These are phyloP conservation scores for Philopedon plagiatum DNA, from an alignment of 2,888 invertebrate species.

Conservation along the genomic window DNA sequence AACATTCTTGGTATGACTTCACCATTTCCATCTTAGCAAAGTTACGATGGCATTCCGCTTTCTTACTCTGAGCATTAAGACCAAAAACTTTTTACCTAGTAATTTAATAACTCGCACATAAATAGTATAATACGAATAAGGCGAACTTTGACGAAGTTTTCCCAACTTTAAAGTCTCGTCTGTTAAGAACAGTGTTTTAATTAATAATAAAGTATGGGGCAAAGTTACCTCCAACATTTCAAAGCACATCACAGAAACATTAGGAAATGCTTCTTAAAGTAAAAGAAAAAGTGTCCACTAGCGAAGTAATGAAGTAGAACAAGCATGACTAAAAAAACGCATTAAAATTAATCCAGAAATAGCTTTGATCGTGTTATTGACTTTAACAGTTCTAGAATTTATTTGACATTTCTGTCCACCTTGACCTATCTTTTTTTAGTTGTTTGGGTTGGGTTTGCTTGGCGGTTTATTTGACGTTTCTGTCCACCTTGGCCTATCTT, in stretches of 20 bases:
- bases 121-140: constrained; percentile 5
- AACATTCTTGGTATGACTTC: background rate
- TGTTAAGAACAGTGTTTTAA: constrained; percentile 1
- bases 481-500: too few species aligned
- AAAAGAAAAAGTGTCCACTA: too few species aligned
- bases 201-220: constrained; percentile 8
- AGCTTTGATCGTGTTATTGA: too few species aligned
- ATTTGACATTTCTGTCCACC: too few species aligned
- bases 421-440: too few species aligned
- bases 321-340: too few species aligned
- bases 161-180: constrained; percentile 1
- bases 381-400: too few species aligned
- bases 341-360: too few species aligned
- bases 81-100: background rate
- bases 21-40: background rate
- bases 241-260: background rate
- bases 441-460: too few species aligned
- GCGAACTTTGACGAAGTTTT: background rate
- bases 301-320: too few species aligned
- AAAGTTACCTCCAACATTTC: background rate
- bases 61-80: background rate
- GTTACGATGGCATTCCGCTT: constrained; percentile 6
- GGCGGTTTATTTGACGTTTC: too few species aligned
- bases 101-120: constrained; percentile 4
- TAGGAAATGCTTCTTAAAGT: too few species aligned